Conservation (phyloP, 2,797 vertebrate species). For the Botia almorhae region DNA sequence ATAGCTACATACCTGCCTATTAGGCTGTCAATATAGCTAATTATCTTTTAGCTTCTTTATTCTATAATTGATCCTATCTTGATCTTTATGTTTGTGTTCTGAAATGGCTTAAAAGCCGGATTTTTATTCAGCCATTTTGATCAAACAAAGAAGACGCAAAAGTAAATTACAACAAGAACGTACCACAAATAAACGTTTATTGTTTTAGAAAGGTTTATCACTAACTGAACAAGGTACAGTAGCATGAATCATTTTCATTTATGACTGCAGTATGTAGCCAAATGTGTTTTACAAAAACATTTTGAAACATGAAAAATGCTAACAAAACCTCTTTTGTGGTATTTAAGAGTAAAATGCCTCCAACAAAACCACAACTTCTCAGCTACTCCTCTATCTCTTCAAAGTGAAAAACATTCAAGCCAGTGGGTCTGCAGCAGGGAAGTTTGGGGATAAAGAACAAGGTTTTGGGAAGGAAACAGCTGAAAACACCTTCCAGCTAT, state of each 20-base stretch:
- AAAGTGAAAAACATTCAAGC: constrained; percentile 22
- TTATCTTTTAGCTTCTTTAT: too few relatives aligned
- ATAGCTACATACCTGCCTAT: too few relatives aligned
- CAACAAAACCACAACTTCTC: constrained; percentile 1
- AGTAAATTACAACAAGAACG: too few relatives aligned
- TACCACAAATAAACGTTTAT: too few relatives aligned
- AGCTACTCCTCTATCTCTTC: constrained; percentile 14
- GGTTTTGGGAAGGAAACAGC: constrained; percentile 25
- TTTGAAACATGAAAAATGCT: not conserved
- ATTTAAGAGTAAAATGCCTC: constrained; percentile 13
- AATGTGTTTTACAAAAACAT: not conserved
- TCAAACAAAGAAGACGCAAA: too few relatives aligned
- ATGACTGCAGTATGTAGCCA: not conserved
- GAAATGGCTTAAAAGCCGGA: too few relatives aligned
- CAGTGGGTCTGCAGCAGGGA: constrained; percentile 1
- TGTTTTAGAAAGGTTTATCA: too few relatives aligned
- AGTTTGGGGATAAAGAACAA: constrained; percentile 18
- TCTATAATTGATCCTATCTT: too few relatives aligned
- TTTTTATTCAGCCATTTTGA: too few relatives aligned
- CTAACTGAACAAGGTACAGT: not conserved
- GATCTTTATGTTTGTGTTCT: too few relatives aligned
- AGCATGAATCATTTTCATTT: not conserved
- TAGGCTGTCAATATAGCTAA: too few relatives aligned
- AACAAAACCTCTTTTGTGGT: not conserved
- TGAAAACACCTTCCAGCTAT: constrained; percentile 36